A percentile compares a stretch with the other conserved stretches of the same genome.
These are phyloP conservation scores for Nyctalus aviator DNA, from an alignment of 2,797 vertebrate genomes.

Conservation along the genomic window DNA sequence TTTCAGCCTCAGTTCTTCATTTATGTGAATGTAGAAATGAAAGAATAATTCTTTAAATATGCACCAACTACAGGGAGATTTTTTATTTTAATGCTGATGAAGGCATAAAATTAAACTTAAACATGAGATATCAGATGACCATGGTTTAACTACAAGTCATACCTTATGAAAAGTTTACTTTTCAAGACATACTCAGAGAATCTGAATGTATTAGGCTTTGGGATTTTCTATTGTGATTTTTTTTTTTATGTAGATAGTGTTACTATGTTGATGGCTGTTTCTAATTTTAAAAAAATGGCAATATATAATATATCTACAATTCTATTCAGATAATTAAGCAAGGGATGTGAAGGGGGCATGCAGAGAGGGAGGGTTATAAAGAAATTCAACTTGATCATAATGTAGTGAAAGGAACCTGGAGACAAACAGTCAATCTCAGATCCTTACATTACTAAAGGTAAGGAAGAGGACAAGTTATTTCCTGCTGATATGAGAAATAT, in stretches of 20 bases:
- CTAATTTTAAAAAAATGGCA: background rate
- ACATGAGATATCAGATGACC: background rate
- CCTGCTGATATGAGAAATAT: background rate
- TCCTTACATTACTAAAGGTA: background rate
- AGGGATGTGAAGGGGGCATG: background rate
- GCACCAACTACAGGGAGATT: background rate
- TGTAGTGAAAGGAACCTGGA: background rate
- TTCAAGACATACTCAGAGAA: background rate
- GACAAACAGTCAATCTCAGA: background rate
- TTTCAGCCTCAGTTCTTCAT: background rate
- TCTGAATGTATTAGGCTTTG: background rate
- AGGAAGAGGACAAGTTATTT: background rate
- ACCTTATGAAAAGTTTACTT: background rate
- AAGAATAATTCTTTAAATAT: background rate
- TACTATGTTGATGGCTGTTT: background rate
- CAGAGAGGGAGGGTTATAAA: background rate
- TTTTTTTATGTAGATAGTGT: background rate
- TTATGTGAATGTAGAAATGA: background rate
- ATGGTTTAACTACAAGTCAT: background rate
- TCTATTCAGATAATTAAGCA: background rate
- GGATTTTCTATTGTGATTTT: background rate
- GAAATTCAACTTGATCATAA: background rate
- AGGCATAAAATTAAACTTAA: background rate
- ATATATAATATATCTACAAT: background rate
- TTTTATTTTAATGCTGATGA: slow-evolving; percentile 10